A percentile compares a stretch with the other conserved stretches of the same genome.
These are phyloP conservation scores for Triops cancriformis DNA, from an alignment of 1,140 invertebrate genomes.

Conservation along the genomic window DNA sequence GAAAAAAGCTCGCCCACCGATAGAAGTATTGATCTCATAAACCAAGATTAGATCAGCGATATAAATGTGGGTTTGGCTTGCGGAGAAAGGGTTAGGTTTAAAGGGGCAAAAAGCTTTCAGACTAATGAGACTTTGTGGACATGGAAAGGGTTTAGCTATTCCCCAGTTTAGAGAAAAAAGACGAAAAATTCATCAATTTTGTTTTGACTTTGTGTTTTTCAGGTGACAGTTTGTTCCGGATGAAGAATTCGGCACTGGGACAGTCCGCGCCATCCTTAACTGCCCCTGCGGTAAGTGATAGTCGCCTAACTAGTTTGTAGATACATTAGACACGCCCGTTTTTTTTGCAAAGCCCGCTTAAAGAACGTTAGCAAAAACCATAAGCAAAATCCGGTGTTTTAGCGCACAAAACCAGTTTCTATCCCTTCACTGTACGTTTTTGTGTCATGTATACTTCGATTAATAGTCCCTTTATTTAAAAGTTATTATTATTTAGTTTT, in stretches of 20 bases:
- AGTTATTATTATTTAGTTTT: no score
- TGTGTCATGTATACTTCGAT: no score
- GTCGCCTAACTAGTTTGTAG: neutral
- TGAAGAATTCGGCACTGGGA: conserved; percentile 76
- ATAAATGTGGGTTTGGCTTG: no score
- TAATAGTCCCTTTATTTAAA: no score
- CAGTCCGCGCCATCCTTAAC: conserved; percentile 85
- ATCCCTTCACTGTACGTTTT: no score
- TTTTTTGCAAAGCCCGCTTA: neutral
- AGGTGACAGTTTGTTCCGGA: conserved; percentile 63
- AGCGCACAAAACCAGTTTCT: no score
- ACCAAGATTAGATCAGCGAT: no score
- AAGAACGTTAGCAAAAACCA: neutral
- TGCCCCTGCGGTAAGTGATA: conserved; percentile 54
- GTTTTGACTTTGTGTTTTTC: conserved; percentile 22
- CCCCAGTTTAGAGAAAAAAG: no score
- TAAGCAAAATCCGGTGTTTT: no score
- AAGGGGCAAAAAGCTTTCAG: neutral
- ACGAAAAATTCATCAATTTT: neutral
- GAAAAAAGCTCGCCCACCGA: no score
- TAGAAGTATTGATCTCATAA: no score
- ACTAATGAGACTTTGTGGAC: neutral
- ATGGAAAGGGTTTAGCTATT: no score
- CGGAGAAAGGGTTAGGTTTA: neutral
- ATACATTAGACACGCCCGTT: neutral